phyloP scores from a whole-genome alignment of 2,888 invertebrate species.

The Euzophera pinguis region DNA sequence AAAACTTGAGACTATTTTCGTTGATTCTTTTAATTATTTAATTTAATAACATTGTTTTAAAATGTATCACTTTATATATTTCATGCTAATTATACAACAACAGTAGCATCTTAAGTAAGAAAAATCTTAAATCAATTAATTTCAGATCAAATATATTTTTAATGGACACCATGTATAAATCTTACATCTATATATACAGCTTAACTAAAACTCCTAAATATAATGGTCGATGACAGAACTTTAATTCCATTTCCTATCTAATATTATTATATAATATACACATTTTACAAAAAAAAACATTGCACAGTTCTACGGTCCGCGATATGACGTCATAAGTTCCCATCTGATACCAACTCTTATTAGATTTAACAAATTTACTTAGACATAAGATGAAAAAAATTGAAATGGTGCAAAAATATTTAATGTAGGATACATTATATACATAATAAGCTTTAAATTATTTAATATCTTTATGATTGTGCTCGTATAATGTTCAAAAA shows the following conservation, averaged over 20 bases:
- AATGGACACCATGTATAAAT: conserved; percentile 17
- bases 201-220: conserved; percentile 60
- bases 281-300: conserved; percentile 67
- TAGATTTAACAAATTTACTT: neutral
- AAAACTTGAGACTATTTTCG: no score
- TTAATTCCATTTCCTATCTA: conserved; percentile 76
- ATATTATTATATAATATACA: conserved; percentile 57
- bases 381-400: neutral
- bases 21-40: no score
- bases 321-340: conserved; percentile 55
- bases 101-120: no score
- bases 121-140: no score
- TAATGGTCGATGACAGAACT: conserved; percentile 69
- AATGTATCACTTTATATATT: no score
- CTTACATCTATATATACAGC: conserved; percentile 70
- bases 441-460: no score
- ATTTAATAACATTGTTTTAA: no score
- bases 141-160: conserved; percentile 8
- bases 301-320: conserved; percentile 68
- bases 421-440: no score
- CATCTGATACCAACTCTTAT: conserved; percentile 45
- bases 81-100: no score
- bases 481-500: no score
- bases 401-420: neutral
- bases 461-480: no score